Evolutionary conservation across 2,113 vertebrate species (phyloP), one percentile per base, ranked within the genome.

Genomic region (Ivindomyrus marchei): DNA sequence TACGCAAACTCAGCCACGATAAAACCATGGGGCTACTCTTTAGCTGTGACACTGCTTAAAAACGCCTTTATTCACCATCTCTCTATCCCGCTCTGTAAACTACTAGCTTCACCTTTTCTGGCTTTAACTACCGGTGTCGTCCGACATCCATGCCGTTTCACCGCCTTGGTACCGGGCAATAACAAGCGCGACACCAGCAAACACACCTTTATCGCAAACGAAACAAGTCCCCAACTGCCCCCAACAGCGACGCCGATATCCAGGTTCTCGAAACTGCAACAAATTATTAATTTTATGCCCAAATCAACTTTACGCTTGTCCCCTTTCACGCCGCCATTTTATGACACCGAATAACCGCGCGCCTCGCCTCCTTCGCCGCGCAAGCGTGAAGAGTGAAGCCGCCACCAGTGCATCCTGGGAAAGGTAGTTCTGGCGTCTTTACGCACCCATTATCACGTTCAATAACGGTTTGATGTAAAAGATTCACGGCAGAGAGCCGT

Each of bases 321-420:
- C 90, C 47, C 39, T 9, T 87, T 95, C 91, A 95, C 91, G 91
- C 94, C 95, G 95, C 96, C 96, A 96, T 96, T 95, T 96, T 94
- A 95, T 93, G 94, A 6, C 92, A 92, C 92, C 85, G 84, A 49
- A 93, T 90, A 94, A 95, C 94, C 94, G 95, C 95, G 90, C 90
- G 66, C 88, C 90, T 90, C 70, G 62, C 66, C 77, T 89, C 50
- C 49, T 1, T 53, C 24, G 47, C n/a, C n/a, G 85, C 85, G 85
- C 85, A 87, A 19, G 85, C 85, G 85, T 53, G 15, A 39, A 53
- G 1, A 31, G 15, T 27, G n/a, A 52, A 52, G 50, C 27, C 50
- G 27, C 27, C 27, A 7, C 1, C 6, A 17, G 50, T 36, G 49
- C 17, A 36, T 53, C 36, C n/a, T 56, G 85, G 85, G 85, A 87